Evolutionary conservation across 2,113 vertebrate genomes (phyloP).

Genomic region (Brevimyrus niger): DNA sequence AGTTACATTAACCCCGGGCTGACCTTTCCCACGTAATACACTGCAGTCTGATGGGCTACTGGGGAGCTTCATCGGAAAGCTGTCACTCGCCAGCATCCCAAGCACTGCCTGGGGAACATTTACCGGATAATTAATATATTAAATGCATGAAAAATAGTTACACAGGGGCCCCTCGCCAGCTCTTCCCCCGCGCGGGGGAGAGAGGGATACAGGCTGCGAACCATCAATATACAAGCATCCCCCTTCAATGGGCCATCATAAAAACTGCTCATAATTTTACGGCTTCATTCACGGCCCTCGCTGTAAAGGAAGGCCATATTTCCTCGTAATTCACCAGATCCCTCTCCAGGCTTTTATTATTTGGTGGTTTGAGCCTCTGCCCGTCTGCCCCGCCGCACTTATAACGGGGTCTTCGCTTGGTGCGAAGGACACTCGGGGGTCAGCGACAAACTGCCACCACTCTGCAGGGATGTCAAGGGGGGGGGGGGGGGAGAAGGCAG

Average conservation of each 20-base stretch:
- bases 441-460: slow-evolving; percentile 36
- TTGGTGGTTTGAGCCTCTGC: slow-evolving; percentile 60
- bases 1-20: slow-evolving; percentile 99
- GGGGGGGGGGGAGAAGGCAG: neutral
- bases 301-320: slow-evolving; percentile 98
- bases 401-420: slow-evolving; percentile 63
- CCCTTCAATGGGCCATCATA: slow-evolving; percentile 97
- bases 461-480: slow-evolving; percentile 23
- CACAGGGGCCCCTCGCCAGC: slow-evolving; percentile 74
- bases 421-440: slow-evolving; percentile 61
- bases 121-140: slow-evolving; percentile 99
- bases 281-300: slow-evolving; percentile 97
- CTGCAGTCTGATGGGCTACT: slow-evolving; percentile 88
- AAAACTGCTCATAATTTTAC: slow-evolving; percentile 99
- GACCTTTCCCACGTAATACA: slow-evolving; percentile 98
- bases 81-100: slow-evolving; percentile 90
- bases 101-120: slow-evolving; percentile 99
- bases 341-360: slow-evolving; percentile 61
- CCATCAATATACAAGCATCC: slow-evolving; percentile 99
- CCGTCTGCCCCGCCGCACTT: slow-evolving; percentile 42
- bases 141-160: slow-evolving; percentile 99
- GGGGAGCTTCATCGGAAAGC: slow-evolving; percentile 84
- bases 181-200: slow-evolving; percentile 59
- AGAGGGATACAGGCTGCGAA: slow-evolving; percentile 94
- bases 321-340: slow-evolving; percentile 75